phyloP scores from a whole-genome alignment of 2,113 vertebrate genomes.

The Struthio camelus region DNA sequence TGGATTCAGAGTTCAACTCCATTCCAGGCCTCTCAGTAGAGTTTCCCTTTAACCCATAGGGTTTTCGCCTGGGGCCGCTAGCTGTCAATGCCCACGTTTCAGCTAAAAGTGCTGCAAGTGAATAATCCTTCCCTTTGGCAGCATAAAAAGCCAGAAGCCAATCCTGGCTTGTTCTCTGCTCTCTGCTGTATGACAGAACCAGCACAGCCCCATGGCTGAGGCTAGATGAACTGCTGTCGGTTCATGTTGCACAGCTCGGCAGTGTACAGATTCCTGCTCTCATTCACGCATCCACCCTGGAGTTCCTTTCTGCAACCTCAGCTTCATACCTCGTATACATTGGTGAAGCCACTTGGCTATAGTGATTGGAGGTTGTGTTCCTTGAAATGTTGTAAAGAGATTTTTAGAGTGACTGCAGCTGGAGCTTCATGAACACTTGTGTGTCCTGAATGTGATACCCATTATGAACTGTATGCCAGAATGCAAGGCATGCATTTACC shows the following conservation, averaged over 20 bases:
- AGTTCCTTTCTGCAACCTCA: neutral
- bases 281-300: neutral
- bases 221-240: neutral
- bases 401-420: neutral
- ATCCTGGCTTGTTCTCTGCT: neutral
- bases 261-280: neutral
- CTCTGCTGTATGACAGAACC: neutral
- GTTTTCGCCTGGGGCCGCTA: neutral
- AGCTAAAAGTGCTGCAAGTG: fast-evolving
- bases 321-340: neutral
- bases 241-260: neutral
- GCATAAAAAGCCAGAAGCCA: neutral
- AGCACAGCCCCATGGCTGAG: neutral
- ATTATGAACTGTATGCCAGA: neutral
- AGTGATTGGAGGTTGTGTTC: neutral
- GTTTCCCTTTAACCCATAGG: fast-evolving
- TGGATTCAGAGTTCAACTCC: neutral
- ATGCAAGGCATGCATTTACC: neutral
- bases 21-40: neutral
- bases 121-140: neutral
- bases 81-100: neutral
- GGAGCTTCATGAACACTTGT: neutral
- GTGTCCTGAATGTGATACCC: neutral
- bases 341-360: neutral
- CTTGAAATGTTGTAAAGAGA: neutral